A percentile compares a stretch with the other conserved stretches of the same genome.
These are phyloP conservation scores for Neodiprion fabricii DNA, from an alignment of 1,140 invertebrate species.

Conservation along the genomic window DNA sequence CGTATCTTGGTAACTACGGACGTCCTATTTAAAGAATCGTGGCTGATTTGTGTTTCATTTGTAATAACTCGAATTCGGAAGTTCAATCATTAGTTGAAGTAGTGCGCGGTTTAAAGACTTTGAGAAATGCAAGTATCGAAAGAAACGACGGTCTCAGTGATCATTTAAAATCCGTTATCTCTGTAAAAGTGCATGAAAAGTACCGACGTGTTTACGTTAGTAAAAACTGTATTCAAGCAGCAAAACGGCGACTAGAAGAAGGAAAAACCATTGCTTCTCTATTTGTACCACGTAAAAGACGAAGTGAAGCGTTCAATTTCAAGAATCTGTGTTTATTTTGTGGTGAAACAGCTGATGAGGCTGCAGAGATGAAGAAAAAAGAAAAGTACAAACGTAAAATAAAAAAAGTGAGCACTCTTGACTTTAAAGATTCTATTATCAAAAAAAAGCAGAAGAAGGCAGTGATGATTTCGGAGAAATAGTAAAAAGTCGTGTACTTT, in stretches of 20 bases:
- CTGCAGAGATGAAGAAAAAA: constrained; percentile 37
- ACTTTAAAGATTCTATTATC: constrained; percentile 22
- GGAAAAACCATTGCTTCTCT: constrained; percentile 22
- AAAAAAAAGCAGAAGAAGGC: constrained; percentile 36
- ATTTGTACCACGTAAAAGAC: constrained; percentile 42
- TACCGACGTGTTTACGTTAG: constrained; percentile 31
- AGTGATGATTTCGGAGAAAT: constrained; percentile 26
- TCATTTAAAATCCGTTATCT: constrained; percentile 26
- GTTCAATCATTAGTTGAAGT: too few species aligned
- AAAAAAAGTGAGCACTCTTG: constrained; percentile 44
- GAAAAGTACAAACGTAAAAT: constrained; percentile 45
- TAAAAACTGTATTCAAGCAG: constrained; percentile 34
- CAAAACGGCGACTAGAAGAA: constrained; percentile 30
- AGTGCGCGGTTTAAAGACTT: background rate
- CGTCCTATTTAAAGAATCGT: constrained; percentile 29
- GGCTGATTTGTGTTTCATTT: constrained; percentile 12
- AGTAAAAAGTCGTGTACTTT: constrained; percentile 40
- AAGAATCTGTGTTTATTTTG: constrained; percentile 30
- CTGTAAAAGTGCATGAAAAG: constrained; percentile 33
- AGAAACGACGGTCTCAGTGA: constrained; percentile 21
- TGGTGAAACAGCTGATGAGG: constrained; percentile 41
- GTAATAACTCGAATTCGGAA: too few species aligned
- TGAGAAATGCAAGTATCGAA: constrained; percentile 8
- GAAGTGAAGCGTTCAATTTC: constrained; percentile 36
- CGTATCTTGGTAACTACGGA: constrained; percentile 31